phyloP scores from a whole-genome alignment of 64 coral and sea anemone genomes.

The Trachythela sp. region DNA sequence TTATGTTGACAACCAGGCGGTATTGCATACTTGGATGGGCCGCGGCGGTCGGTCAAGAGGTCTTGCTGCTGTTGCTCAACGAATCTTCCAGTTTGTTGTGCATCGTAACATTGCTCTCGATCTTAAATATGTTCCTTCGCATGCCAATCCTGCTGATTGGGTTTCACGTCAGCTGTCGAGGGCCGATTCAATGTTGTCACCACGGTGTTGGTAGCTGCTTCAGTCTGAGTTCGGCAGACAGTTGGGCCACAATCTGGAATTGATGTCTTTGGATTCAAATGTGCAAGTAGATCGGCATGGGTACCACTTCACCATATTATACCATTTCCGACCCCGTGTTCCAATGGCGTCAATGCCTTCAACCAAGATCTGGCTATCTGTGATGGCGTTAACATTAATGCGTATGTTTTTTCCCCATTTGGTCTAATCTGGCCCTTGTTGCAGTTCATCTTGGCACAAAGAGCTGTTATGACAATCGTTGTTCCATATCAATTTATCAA shows the following conservation, averaged over 20 bases:
- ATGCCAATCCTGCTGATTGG: too few species aligned
- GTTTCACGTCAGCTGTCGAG: too few species aligned
- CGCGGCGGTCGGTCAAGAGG: too few species aligned
- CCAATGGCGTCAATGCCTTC: slow-evolving; percentile 33
- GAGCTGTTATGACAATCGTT: slow-evolving; percentile 17
- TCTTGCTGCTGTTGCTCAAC: too few species aligned
- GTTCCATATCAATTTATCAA: slow-evolving; percentile 21
- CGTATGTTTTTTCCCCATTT: slow-evolving; percentile 37
- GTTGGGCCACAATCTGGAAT: neutral
- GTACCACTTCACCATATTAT: slow-evolving; percentile 25
- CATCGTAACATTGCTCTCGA: too few species aligned
- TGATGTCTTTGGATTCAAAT: slow-evolving; percentile 35
- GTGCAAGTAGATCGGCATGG: neutral
- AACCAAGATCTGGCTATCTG: slow-evolving; percentile 15
- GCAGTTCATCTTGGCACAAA: neutral
- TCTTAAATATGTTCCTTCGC: too few species aligned
- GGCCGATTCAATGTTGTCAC: too few species aligned
- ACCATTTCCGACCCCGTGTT: slow-evolving; percentile 13
- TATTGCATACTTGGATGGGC: too few species aligned
- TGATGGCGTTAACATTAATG: neutral
- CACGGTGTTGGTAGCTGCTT: too few species aligned
- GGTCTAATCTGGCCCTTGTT: slow-evolving; percentile 27
- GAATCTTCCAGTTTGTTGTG: too few species aligned
- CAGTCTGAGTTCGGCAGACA: too few species aligned
- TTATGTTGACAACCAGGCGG: too few species aligned